These are phyloP conservation scores for Apotomis betuletana DNA, from an alignment of 2,888 invertebrate genomes.

Conservation along the genomic window DNA sequence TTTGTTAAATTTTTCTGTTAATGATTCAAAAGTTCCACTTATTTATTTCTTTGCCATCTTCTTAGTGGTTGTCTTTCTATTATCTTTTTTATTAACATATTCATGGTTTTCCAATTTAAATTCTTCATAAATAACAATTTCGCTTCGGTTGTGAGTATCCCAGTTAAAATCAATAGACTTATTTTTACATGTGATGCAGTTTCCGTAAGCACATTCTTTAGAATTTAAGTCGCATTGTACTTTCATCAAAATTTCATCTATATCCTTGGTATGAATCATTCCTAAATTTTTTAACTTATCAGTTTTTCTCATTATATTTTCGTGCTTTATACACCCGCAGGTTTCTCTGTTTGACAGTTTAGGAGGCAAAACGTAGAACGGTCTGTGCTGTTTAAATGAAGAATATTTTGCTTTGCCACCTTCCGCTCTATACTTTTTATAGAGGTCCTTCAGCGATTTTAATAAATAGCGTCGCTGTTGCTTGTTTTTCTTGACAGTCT, in stretches of 20 bases:
- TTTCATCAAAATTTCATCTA: neutral
- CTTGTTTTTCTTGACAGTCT: neutral
- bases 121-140: slow-evolving; percentile 4
- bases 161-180: slow-evolving; percentile 3
- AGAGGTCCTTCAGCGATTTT: neutral
- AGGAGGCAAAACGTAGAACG: neutral
- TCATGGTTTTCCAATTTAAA: slow-evolving; percentile 4
- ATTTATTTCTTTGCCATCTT: slow-evolving; percentile 13
- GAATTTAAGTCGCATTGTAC: slow-evolving; percentile 9
- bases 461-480: neutral
- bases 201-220: slow-evolving; percentile 3
- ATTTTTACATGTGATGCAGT: neutral
- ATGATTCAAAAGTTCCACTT: slow-evolving; percentile 9
- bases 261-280: slow-evolving; percentile 1
- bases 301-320: neutral
- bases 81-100: slow-evolving; percentile 9
- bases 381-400: neutral
- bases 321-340: slow-evolving; percentile 2
- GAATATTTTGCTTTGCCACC: neutral
- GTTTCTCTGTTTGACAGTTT: slow-evolving; percentile 1
- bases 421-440: neutral
- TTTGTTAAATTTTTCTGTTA: slow-evolving; percentile 11
- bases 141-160: neutral
- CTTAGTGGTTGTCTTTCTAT: slow-evolving; percentile 1
- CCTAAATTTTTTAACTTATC: neutral